Base-by-base conservation (phyloP, 2,888 invertebrate species). In the Euphydryas editha region DNA sequence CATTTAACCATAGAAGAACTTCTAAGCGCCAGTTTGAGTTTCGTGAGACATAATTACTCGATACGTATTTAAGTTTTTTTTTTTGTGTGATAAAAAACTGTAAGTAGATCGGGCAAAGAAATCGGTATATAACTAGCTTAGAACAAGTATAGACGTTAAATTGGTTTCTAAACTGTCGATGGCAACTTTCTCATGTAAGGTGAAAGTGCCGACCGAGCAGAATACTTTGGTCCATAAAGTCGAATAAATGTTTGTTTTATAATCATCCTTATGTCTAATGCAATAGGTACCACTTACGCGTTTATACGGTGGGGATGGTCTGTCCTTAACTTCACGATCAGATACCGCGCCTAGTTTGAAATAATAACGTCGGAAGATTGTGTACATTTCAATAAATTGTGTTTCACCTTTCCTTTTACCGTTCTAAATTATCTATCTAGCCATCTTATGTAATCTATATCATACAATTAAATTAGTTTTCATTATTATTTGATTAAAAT, bases 151-250 rank as follows among this genome's bases (percentile, higher is more conserved):
- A 81, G 83, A 83, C 79, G 83, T 80, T 77, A 80, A 79, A 81
- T 81, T 78, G 79, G 81, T 86, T 87, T 89, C 87, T 90, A 88
- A 87, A 85, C 83, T 83, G 65, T 67, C 65, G 67, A 82, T 82
- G 82, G 82, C 85, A 81, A 87, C 91, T 91, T 91, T 91, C 91
- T 82, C 89, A 84, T 76, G 83, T 79, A 78, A 76, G 90, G 91
- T 86, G 92, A 91, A 91, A 92, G 91, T 91, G 82, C 83, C 83
- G 82, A 81, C 81, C 79, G 83, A 70, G 75, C 75, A 54, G 69
- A 70, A 55, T 62, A 70, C 68, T 21, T 18, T 61, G 55, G 62
- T 58, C 68, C 62, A 68, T 65, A 63, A 39, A 65, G 61, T 20
- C 15, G 46, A 46, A 15, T 24, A 37, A 20, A 30, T 30, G 24